These are phyloP conservation scores for Alviniconcha marisindica DNA, from an alignment of 1,140 invertebrate species.

Conservation along the genomic window DNA sequence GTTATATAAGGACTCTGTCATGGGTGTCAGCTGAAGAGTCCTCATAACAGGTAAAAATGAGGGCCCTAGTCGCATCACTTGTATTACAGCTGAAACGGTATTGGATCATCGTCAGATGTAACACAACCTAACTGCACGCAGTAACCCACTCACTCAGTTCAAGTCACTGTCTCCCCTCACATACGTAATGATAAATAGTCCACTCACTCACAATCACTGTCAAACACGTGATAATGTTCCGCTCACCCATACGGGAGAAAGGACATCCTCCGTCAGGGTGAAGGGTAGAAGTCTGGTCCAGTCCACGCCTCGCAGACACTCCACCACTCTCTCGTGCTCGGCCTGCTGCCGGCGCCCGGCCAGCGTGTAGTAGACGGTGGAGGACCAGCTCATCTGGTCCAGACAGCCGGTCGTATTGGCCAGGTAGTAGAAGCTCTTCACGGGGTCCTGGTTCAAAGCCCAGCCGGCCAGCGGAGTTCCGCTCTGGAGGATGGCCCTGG, in stretches of 20 bases:
- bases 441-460: conserved; percentile 86
- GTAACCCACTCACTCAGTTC: not conserved
- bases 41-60: no score
- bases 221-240: no score
- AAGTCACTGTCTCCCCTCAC: not conserved
- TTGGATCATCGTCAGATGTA: no score
- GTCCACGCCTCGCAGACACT: conserved; percentile 11
- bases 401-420: conserved; percentile 11
- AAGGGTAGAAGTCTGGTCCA: not conserved
- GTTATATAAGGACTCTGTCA: no score
- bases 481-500: conserved; percentile 83
- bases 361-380: not conserved
- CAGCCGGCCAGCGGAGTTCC: conserved; percentile 87
- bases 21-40: no score
- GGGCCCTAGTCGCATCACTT: no score
- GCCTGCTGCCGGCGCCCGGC: not conserved
- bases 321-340: not conserved
- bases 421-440: not conserved
- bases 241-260: not conserved
- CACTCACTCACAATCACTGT: no score
- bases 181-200: no score
- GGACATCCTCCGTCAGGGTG: no score
- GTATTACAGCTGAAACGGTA: no score
- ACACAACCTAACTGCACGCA: no score
- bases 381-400: not conserved